Conservation (phyloP, 2,797 vertebrate species). For the Schizothorax lantsangensis region DNA sequence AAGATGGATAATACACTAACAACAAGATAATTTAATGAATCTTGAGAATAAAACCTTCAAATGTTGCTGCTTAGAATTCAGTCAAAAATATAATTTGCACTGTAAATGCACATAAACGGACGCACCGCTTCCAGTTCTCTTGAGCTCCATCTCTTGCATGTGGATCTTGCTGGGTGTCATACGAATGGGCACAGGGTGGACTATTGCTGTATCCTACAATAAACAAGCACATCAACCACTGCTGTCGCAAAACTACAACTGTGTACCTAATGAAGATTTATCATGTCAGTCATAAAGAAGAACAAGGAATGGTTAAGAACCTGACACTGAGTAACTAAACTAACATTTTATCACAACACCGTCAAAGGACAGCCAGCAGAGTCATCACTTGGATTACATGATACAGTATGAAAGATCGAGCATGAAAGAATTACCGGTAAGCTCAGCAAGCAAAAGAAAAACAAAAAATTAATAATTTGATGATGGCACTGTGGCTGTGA, state of each 20-base stretch:
- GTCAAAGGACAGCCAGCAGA: conserved; percentile 28
- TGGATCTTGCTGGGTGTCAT: conserved; percentile 99
- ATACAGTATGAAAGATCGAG: conserved; percentile 45
- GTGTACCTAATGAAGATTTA: not conserved
- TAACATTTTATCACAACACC: conserved; percentile 5
- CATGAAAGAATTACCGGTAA: conserved; percentile 49
- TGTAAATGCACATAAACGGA: not conserved
- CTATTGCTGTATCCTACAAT: conserved; percentile 94
- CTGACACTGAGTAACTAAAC: not conserved
- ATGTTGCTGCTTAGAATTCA: not conserved
- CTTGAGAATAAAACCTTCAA: not conserved
- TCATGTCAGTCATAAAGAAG: not conserved
- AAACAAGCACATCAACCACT: conserved; percentile 49
- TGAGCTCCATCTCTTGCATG: conserved; percentile 99
- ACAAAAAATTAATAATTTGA: conserved; percentile 28
- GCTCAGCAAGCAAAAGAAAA: conserved; percentile 59
- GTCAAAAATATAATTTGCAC: not conserved
- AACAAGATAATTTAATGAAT: not conserved
- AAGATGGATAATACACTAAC: not conserved
- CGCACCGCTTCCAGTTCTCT: conserved; percentile 92
- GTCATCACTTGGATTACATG: conserved; percentile 23
- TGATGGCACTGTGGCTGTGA: conserved; percentile 42
- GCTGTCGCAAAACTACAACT: not conserved
- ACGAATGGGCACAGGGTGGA: conserved; percentile 96
- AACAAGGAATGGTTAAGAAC: not conserved